phyloP scores from a whole-genome alignment of 2,888 invertebrate species.

The Leucozona laternaria region DNA sequence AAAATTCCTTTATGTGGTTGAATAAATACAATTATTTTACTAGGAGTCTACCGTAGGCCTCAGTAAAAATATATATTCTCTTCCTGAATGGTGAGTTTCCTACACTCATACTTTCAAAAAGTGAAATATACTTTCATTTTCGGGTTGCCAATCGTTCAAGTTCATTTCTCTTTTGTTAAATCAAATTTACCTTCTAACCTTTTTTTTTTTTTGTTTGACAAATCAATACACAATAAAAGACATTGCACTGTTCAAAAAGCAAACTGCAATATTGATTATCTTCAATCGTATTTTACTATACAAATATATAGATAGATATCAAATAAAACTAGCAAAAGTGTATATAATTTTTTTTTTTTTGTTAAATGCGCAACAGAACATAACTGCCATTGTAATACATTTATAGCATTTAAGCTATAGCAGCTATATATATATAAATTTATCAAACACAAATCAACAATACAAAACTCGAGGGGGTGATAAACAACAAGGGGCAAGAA shows the following conservation, averaged over 20 bases:
- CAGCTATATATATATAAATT: constrained; percentile 35
- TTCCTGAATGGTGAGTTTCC: too few relatives aligned
- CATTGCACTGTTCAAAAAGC: constrained; percentile 46
- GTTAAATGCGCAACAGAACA: constrained; percentile 58
- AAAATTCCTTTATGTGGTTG: too few relatives aligned
- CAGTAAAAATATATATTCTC: too few relatives aligned
- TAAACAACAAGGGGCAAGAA: constrained; percentile 26
- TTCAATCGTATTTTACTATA: constrained; percentile 22
- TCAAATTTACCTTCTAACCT: constrained; percentile 23
- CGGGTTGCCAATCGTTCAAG: not conserved
- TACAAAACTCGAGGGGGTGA: constrained; percentile 36
- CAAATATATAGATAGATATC: not conserved
- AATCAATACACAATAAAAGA: constrained; percentile 38
- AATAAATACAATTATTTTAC: too few relatives aligned
- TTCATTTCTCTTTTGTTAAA: constrained; percentile 7
- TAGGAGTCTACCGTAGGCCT: too few relatives aligned
- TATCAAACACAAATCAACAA: constrained; percentile 64
- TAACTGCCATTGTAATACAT: constrained; percentile 55
- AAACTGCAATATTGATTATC: constrained; percentile 29
- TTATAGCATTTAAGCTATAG: constrained; percentile 53
- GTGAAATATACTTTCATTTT: not conserved
- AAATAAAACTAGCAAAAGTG: constrained; percentile 64
- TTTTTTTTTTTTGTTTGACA: constrained; percentile 4
- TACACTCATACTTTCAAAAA: too few relatives aligned
- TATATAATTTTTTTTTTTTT: not conserved